phyloP scores from a whole-genome alignment of 2,113 vertebrate species.

The Oncorhynchus kisutch region DNA sequence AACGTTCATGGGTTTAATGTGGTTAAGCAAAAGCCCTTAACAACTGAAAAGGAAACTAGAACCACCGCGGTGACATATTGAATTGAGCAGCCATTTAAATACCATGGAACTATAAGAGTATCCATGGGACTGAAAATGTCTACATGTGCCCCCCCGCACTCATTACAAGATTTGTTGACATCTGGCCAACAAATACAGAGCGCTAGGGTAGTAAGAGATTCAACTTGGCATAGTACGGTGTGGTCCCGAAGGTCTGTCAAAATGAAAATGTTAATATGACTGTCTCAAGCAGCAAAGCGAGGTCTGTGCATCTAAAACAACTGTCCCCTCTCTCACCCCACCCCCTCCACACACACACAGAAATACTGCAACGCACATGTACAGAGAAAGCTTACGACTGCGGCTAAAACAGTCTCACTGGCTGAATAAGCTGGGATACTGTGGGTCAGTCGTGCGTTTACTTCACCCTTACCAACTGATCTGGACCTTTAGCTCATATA shows the following conservation, averaged over 20 bases:
- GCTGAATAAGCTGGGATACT: no score
- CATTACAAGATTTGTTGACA: background rate
- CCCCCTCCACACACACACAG: slow-evolving; percentile 50
- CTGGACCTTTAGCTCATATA: background rate
- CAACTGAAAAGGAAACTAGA: slow-evolving; percentile 5
- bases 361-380: slow-evolving; percentile 40
- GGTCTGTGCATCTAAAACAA: background rate
- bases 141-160: slow-evolving; percentile 14
- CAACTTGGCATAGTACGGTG: slow-evolving; percentile 5
- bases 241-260: background rate
- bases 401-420: no score
- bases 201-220: background rate
- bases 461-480: slow-evolving; percentile 31
- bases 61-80: slow-evolving; percentile 10
- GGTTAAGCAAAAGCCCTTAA: slow-evolving; percentile 42
- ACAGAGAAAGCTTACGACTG: slow-evolving; percentile 14
- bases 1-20: slow-evolving; percentile 35
- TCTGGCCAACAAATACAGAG: slow-evolving; percentile 6
- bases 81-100: slow-evolving; percentile 34
- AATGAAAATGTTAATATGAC: no score
- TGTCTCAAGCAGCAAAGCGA: slow-evolving; percentile 19
- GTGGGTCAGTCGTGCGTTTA: slow-evolving; percentile 32
- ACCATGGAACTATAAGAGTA: background rate
- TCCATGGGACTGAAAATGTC: slow-evolving; percentile 30
- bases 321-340: slow-evolving; percentile 51